Evolutionary conservation across 2,888 invertebrate species (phyloP).

Genomic region (Oligia fasciuncula): DNA sequence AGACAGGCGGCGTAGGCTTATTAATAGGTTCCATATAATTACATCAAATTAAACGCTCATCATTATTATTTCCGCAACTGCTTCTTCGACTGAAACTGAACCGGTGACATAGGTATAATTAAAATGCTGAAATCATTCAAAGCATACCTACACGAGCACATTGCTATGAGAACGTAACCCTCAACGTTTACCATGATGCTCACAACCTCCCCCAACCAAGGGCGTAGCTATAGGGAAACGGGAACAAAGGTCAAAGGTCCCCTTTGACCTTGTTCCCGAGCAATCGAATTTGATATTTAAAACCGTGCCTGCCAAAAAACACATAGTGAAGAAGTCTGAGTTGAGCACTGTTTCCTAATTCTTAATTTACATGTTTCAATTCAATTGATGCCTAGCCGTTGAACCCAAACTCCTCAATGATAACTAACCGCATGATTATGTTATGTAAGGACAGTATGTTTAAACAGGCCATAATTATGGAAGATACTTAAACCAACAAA

Average conservation of each 20-base stretch:
- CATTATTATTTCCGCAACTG: background rate
- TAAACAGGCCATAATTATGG: background rate
- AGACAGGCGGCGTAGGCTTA: background rate
- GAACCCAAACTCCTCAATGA: background rate
- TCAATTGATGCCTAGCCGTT: background rate
- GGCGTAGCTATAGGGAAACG: conserved; percentile 6
- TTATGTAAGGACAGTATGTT: background rate
- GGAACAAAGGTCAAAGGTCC: conserved; percentile 14
- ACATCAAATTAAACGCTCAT: background rate
- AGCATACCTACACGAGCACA: background rate
- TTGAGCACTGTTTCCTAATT: background rate
- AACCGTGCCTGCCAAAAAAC: background rate
- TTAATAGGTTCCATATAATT: background rate
- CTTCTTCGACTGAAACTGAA: background rate
- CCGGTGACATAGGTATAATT: background rate
- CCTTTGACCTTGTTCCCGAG: background rate
- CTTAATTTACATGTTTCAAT: background rate
- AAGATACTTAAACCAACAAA: background rate
- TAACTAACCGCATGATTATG: background rate
- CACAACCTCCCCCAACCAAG: background rate
- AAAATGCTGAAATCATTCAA: background rate
- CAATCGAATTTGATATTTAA: background rate
- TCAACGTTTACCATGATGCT: background rate
- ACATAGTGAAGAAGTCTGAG: background rate
- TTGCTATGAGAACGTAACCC: background rate